phyloP scores from a whole-genome alignment of 92 coral and sea anemone genomes.

The Virgularia gustaviana region DNA sequence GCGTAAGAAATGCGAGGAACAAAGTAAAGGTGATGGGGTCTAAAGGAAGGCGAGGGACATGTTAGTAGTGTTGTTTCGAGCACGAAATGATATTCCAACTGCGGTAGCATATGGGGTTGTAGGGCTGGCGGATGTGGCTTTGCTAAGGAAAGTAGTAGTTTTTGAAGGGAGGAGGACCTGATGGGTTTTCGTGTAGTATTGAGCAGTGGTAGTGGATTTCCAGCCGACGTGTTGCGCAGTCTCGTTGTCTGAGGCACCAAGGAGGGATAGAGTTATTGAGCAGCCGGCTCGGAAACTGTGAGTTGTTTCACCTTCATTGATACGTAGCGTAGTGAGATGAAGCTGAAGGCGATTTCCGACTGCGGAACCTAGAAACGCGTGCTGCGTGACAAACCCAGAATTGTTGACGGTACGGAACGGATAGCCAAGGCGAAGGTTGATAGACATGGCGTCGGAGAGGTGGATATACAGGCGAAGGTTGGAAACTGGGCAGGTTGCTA shows the following conservation, averaged over 20 bases:
- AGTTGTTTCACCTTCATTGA: constrained; percentile 46
- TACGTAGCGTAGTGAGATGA: constrained; percentile 29
- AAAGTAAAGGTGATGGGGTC: no score
- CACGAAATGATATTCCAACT: no score
- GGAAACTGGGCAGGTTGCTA: constrained; percentile 31
- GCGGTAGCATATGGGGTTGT: no score
- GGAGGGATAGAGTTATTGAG: no score
- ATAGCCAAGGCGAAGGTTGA: constrained; percentile 37
- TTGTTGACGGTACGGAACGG: constrained; percentile 39
- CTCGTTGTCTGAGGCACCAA: constrained; percentile 22
- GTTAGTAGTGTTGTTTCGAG: no score
- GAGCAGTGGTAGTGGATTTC: not conserved
- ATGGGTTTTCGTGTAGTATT: no score
- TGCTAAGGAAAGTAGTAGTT: no score
- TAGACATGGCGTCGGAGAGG: constrained; percentile 41
- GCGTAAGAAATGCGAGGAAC: no score
- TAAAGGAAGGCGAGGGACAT: no score
- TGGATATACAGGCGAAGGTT: constrained; percentile 42
- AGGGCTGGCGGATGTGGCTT: no score
- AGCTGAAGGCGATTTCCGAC: constrained; percentile 24
- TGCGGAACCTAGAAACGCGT: constrained; percentile 46
- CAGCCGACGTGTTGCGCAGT: constrained; percentile 37
- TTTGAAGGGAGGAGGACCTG: no score
- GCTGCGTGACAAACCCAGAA: constrained; percentile 24
- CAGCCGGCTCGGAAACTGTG: constrained; percentile 48